A percentile compares a stretch with the other conserved stretches of the same genome.
phyloP scores from a whole-genome alignment of 2,888 invertebrate species.

The Prosopocoilus inquinatus region DNA sequence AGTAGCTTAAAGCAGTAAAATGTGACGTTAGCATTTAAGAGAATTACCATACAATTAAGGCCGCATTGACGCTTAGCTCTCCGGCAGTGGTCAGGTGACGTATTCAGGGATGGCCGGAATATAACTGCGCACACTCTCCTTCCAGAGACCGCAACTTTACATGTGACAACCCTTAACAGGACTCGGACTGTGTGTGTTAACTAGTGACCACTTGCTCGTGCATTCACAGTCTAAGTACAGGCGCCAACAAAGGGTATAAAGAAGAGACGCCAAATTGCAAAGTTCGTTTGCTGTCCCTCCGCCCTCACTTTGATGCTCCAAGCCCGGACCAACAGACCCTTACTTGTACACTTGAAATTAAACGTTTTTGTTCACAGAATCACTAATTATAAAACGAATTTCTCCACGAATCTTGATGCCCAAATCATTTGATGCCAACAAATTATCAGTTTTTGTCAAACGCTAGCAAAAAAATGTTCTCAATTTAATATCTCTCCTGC shows the following conservation, averaged over 20 bases:
- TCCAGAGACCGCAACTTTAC: constrained; percentile 37
- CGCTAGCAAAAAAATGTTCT: too few species aligned
- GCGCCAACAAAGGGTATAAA: constrained; percentile 35
- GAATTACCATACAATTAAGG: constrained; percentile 39
- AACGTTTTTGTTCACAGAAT: constrained; percentile 4
- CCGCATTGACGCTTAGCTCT: constrained; percentile 33
- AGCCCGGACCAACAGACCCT: constrained; percentile 25
- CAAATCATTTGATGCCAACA: not conserved
- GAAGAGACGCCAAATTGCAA: constrained; percentile 41
- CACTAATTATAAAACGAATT: not conserved
- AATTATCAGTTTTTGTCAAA: not conserved
- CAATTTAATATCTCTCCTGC: too few species aligned
- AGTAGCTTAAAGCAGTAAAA: constrained; percentile 26
- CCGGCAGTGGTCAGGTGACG: constrained; percentile 35
- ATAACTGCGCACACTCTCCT: constrained; percentile 28
- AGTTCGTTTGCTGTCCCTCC: constrained; percentile 30
- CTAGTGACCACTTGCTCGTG: constrained; percentile 19
- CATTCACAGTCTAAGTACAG: constrained; percentile 34
- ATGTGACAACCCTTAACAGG: constrained; percentile 36
- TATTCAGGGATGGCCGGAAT: constrained; percentile 26
- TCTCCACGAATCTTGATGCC: not conserved
- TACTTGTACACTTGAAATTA: constrained; percentile 22
- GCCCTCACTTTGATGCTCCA: constrained; percentile 17
- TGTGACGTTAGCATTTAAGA: constrained; percentile 37
- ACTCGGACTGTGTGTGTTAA: constrained; percentile 28